Conservation (phyloP, 2,888 invertebrate genomes). For the Drymonia ruficornis region DNA sequence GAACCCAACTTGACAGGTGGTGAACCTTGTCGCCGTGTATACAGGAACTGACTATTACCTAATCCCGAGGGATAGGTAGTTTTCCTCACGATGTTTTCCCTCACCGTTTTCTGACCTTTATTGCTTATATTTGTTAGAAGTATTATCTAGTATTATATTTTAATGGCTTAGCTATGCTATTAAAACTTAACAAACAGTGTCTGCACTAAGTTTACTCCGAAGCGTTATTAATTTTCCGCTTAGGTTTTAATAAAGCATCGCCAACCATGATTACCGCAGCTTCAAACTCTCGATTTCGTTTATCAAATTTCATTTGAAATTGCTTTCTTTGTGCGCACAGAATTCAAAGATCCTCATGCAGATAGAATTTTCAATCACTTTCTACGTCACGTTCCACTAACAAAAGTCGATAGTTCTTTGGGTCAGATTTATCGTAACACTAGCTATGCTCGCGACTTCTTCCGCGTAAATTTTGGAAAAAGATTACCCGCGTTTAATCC, state of each 20-base stretch:
- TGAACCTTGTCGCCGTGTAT: too few relatives aligned
- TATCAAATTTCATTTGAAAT: slow-evolving; percentile 44
- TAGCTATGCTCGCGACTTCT: too few relatives aligned
- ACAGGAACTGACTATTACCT: too few relatives aligned
- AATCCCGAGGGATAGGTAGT: too few relatives aligned
- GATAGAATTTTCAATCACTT: slow-evolving; percentile 58
- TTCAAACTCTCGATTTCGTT: slow-evolving; percentile 68
- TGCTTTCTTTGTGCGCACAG: slow-evolving; percentile 52
- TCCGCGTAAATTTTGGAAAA: too few relatives aligned
- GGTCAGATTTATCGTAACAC: slow-evolving; percentile 33
- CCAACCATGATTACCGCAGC: slow-evolving; percentile 43
- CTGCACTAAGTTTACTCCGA: background rate
- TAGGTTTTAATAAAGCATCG: slow-evolving; percentile 20
- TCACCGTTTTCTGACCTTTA: too few relatives aligned
- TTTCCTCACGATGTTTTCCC: too few relatives aligned
- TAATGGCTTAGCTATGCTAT: background rate
- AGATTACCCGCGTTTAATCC: too few relatives aligned
- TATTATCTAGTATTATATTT: background rate
- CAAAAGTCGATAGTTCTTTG: slow-evolving; percentile 42
- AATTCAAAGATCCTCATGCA: slow-evolving; percentile 37
- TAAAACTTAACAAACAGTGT: background rate
- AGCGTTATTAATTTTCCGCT: slow-evolving; percentile 11
- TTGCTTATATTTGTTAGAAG: too few relatives aligned
- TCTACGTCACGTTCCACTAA: slow-evolving; percentile 58
- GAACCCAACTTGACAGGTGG: too few relatives aligned